Evolutionary conservation across 37 sponge, comb jelly and placozoan genomes (phyloP).

Genomic region (Chondrosia reniformis): DNA sequence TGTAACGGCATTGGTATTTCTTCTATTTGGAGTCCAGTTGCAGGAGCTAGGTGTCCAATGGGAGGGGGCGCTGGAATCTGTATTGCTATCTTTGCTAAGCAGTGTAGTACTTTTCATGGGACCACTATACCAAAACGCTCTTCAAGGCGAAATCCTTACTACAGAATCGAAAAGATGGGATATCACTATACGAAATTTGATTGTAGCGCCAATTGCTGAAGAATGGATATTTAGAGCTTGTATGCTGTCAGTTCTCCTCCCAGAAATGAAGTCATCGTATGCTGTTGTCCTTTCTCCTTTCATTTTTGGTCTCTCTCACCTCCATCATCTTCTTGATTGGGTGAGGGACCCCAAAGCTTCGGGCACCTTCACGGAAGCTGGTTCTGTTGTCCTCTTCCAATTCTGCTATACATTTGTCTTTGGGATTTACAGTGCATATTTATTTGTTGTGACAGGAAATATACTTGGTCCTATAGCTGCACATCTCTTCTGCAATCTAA

Average conservation of each 20-base stretch:
- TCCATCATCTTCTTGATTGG: conserved; percentile 86
- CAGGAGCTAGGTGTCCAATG: conserved; percentile 15
- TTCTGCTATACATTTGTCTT: conserved; percentile 71
- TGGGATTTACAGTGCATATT: conserved; percentile 69
- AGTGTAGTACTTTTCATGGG: conserved; percentile 48
- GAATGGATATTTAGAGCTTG: conserved; percentile 88
- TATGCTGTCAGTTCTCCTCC: conserved; percentile 70
- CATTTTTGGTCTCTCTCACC: conserved; percentile 87
- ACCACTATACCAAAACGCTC: conserved; percentile 32
- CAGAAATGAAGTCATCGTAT: conserved; percentile 35
- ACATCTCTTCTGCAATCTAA: conserved; percentile 83
- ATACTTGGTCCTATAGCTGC: conserved; percentile 67
- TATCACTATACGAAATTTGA: conserved; percentile 60
- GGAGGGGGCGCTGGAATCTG: conserved; percentile 27
- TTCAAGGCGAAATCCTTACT: not conserved
- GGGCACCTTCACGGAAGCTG: conserved; percentile 21
- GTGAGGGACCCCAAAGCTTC: not conserved
- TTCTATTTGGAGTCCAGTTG: not conserved
- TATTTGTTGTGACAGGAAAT: conserved; percentile 74
- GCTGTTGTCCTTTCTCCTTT: conserved; percentile 69
- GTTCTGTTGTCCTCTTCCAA: conserved; percentile 42
- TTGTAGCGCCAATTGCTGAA: conserved; percentile 86
- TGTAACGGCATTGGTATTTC: not conserved
- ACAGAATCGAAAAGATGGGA: conserved; percentile 22
- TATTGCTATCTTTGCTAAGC: conserved; percentile 37